Evolutionary conservation across 1,140 invertebrate species (phyloP), one percentile per base, ranked within the genome.

Genomic region (Forficula auricularia): DNA sequence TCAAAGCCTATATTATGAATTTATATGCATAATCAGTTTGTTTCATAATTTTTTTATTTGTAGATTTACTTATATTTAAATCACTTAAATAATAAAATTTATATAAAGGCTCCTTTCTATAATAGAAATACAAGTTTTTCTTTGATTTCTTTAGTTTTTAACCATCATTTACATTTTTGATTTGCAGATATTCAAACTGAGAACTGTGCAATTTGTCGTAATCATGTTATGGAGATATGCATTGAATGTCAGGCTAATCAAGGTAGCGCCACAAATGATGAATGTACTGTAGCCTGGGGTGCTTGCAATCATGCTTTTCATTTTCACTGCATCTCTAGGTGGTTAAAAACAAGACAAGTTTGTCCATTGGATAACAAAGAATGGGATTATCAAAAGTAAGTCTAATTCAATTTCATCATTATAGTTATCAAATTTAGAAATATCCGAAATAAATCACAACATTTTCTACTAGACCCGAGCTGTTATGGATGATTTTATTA

Each of bases 161-260:
- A 36, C 18, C 18, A 36, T 36, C 13, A 15, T 36, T 36, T 36
- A 36, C 18, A 15, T 36, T 15, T 36, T 36, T 15, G 13, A 36
- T 15, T 36, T 36, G 13, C 13, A 36, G 72, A 79, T 56, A 78
- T 78, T 56, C 72, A 77, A 30, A 76, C 79, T 7, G 76, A 79
- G 53, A 79, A 78, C 48, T 79, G 76, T 63, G 76, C 76, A 40
- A 79, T 79, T 55, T 79, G 76, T 53, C 64, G 76, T 42, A 79
- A 79, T 61, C 77, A 79, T 58, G 80, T 79, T 48, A 79, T 79
- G 76, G 76, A 79, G 57, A 58, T 79, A 1, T 79, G 76, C 57
- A 79, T 80, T 50, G 76, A 79, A 61, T 79, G 76, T 57, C 76
- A 79, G 50, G 77, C 77, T 8, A 81, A 79, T 60, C 76, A 79